Conservation (phyloP, 2,888 invertebrate species). For the Xanthia icteritia region DNA sequence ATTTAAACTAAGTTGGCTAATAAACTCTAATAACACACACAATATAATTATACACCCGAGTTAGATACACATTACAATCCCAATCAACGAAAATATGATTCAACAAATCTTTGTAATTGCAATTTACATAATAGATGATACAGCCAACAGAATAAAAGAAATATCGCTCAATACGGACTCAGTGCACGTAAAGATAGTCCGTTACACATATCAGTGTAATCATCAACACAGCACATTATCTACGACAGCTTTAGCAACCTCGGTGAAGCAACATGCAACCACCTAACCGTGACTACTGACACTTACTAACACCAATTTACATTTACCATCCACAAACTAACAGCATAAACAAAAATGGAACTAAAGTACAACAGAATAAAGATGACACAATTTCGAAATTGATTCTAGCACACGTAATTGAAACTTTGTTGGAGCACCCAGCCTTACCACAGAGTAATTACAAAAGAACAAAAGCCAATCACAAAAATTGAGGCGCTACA, state of each 20-base stretch:
- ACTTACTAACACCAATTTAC: slow-evolving; percentile 75
- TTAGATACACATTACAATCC: slow-evolving; percentile 37
- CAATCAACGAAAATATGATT: slow-evolving; percentile 36
- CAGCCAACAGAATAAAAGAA: slow-evolving; percentile 59
- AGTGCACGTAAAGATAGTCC: slow-evolving; percentile 81
- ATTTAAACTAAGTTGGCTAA: slow-evolving; percentile 7
- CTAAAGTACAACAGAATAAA: slow-evolving; percentile 43
- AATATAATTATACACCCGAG: slow-evolving; percentile 27
- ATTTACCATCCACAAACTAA: slow-evolving; percentile 58
- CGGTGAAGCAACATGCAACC: slow-evolving; percentile 82
- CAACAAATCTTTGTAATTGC: slow-evolving; percentile 48
- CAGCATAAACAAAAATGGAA: slow-evolving; percentile 20
- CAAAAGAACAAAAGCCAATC: slow-evolving; percentile 61
- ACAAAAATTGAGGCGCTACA: slow-evolving; percentile 52
- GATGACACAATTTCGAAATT: slow-evolving; percentile 44
- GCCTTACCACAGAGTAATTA: slow-evolving; percentile 66
- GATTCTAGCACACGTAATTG: slow-evolving; percentile 41
- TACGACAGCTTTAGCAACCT: slow-evolving; percentile 87
- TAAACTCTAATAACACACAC: slow-evolving; percentile 30
- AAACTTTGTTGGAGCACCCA: slow-evolving; percentile 44
- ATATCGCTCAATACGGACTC: slow-evolving; percentile 64
- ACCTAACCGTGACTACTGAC: slow-evolving; percentile 85
- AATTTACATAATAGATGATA: slow-evolving; percentile 64
- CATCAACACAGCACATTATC: slow-evolving; percentile 79
- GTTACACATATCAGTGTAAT: slow-evolving; percentile 85